Evolutionary conservation across 1,140 invertebrate species (phyloP), one percentile per base, ranked within the genome.

Genomic region (Nylanderia fulva): DNA sequence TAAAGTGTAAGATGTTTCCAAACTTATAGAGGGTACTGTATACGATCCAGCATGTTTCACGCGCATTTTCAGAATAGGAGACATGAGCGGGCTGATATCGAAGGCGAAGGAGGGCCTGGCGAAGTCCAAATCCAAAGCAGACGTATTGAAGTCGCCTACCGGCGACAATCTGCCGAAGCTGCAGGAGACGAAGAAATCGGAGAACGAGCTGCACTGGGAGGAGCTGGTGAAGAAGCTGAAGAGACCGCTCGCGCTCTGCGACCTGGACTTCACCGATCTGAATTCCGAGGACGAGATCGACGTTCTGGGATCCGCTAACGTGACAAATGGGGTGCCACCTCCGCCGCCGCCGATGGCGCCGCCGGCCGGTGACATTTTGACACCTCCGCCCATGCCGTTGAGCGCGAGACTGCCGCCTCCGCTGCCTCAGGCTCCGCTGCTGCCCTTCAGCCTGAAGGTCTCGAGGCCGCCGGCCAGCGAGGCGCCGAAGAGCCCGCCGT

Each of bases 201-300:
- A 99, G 94, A 98, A 98, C 91, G 98, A 99, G 91, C 94, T 99
- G 0, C 98, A 98, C 90, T 99, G 99, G 99, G 98, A 99, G 91
- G 97, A 98, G 89, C 94, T 99, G 76, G 96, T 98, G 29, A 97
- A 97, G 42, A 97, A 97, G 85, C 94, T 99, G 75, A 97, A 97
- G 79, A 95, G 99, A 86, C 97, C 98, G 0, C 95, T 99, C 61
- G 97, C 97, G 88, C 96, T 99, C 13, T 99, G 99, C 93, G 99
- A 99, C 94, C 95, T 99, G 74, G 99, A 99, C 93, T 99, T 99
- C 92, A 99, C 98, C 1, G 99, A 99, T 94, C 95, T 99, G 42
- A 96, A 96, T 80, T 96, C 97, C 15, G 98, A 98, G 80, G 98
- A 97, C 75, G 97, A 97, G 90, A 95, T 96, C 60, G 96, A 97